These are phyloP conservation scores for Drosophila ezoana DNA, from an alignment of 2,888 invertebrate genomes.

Conservation along the genomic window DNA sequence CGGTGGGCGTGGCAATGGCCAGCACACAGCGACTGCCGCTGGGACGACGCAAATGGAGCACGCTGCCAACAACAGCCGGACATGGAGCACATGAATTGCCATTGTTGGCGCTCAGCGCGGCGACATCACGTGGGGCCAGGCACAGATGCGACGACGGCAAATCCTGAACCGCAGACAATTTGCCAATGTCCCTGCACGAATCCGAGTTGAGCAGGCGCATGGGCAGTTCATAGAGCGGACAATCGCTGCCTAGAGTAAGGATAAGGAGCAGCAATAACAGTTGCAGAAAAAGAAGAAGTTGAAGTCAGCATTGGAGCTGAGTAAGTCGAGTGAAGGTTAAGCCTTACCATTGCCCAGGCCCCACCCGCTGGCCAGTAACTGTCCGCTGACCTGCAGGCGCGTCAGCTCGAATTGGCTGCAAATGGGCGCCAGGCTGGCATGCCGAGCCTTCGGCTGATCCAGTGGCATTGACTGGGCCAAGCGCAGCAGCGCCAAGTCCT, in stretches of 20 bases:
- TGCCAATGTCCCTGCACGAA: conserved; percentile 46
- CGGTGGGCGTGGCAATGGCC: conserved; percentile 68
- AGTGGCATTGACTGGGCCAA: conserved; percentile 29
- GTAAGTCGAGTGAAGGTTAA: neutral
- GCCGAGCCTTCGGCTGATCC: conserved; percentile 13
- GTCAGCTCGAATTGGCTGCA: conserved; percentile 54
- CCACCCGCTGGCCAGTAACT: conserved; percentile 62
- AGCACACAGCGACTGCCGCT: conserved; percentile 63
- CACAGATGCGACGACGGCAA: conserved; percentile 53
- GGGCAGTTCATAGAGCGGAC: conserved; percentile 60
- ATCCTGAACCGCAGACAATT: conserved; percentile 15
- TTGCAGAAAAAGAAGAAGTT: neutral
- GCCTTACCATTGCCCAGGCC: conserved; percentile 56
- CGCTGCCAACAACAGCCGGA: conserved; percentile 55
- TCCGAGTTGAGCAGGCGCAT: conserved; percentile 60
- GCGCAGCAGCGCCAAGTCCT: conserved; percentile 52
- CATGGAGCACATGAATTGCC: conserved; percentile 49
- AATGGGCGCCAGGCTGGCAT: conserved; percentile 42
- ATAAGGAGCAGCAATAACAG: no score
- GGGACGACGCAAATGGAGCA: conserved; percentile 55
- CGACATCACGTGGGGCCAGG: conserved; percentile 24
- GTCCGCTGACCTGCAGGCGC: conserved; percentile 53
- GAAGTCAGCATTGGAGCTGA: neutral
- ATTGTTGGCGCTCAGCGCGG: conserved; percentile 6
- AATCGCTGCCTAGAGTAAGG: conserved; percentile 50